Evolutionary conservation across 2,888 invertebrate genomes (phyloP), one percentile per base, ranked within the genome.

Genomic region (Volucella zonaria): DNA sequence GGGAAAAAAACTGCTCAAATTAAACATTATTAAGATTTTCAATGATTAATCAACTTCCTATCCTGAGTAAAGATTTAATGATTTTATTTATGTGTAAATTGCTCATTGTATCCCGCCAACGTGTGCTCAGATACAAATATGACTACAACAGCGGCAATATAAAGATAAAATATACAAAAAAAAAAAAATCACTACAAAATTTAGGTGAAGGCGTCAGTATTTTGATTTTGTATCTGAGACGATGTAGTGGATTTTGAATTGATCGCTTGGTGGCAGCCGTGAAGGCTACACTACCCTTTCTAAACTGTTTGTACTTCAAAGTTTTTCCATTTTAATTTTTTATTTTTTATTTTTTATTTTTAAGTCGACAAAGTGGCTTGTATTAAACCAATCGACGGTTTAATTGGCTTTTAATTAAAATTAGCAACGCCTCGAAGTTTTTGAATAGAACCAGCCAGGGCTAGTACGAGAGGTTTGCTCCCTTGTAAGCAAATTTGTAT

Each of bases 41-140:
- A 74, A 54, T 78, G 82, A 82, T 82, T 78, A 78, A 82, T 82
- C 68, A 43, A 62, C 56, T 71, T 49, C 59, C 51, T 61, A 71
- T 49, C 59, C 51, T 61, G 66, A 77, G 59, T 54, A 68, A 77
- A 68, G 78, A 64, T 68, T 74, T 59, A 82, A 82, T 82, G 45
- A 78, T 74, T 74, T 71, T 76, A 54, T 82, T 77, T 58, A 66
- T 64, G 74, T 31, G 31, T 31, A 31, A 31, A 31, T 31, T 31
- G 31, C 31, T 31, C 31, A 31, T 31, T 31, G 31, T 31, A 31
- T 31, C 31, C 31, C 31, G 31, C 31, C 31, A 31, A 31, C 31
- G 31, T 31, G 31, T 31, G 31, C 31, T 31, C 6, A 31, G 31
- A 31, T 31, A 31, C 31, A 31, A 31, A 31, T 31, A 31, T 6